Base-by-base conservation (phyloP, 1,140 invertebrate species). In the Dreissena rostriformis region DNA sequence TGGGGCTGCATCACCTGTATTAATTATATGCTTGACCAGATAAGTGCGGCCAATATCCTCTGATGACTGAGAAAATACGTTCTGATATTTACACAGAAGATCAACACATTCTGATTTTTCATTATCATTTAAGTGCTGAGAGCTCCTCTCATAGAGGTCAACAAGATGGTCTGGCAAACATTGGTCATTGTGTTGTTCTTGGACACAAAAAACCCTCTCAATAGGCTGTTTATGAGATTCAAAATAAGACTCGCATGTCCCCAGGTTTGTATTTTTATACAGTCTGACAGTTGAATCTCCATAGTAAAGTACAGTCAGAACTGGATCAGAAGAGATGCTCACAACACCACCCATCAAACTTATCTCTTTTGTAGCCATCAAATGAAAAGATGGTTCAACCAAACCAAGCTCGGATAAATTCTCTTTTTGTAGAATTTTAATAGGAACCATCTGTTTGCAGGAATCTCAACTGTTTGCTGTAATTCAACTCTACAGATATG, bases 1-100 rank as follows among this genome's bases (percentile, higher is more conserved):
- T 8, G 74, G 75, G 52, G 19, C 11, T 14, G 67, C 22, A 51
- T 65, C n/a, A 6, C 49, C 68, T 8, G 82, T 84, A 53, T 84
- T n/a, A 28, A 79, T 79, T 53, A 22, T 65, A 24, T 78, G 68
- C 19, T 71, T n/a, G 2, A 68, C 75, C 4, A 84, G n/a, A 57
- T 65, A 19, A 65, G 82, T 84, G 19, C 49, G 53, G 57, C 82
- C 82, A 22, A 86, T 26, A n/a, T 79, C 72, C 1, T 49, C 61
- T 17, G 19, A 51, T n/a, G 24, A n/a, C n/a, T 73, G 72, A 4
- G 75, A 80, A 74, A 52, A 55, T 55, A 70, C 61, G 75, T 22
- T 61, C 52, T 81, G 77, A 63, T 79, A 77, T 51, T 57, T 74
- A 39, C 51, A 55, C 14, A 80, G 39, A 39, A 85, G 10, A n/a